Evolutionary conservation across 2,113 vertebrate genomes (phyloP).

Genomic region (Taurulus bubalis): DNA sequence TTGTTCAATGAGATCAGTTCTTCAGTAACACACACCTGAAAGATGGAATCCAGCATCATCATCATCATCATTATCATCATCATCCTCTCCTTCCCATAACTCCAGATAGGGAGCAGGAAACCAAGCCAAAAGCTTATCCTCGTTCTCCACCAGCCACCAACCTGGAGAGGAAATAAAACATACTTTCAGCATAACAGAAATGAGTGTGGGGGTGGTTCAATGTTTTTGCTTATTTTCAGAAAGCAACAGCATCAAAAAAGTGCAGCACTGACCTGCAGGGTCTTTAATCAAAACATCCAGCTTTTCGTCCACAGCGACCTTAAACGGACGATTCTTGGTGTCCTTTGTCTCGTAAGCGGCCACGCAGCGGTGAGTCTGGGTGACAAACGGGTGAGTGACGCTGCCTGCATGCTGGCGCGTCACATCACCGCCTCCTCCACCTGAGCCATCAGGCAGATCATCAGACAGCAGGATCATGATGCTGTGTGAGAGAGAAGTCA

Average conservation of each 20-base stretch:
- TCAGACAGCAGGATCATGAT: conserved; percentile 88
- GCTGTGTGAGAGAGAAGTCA: conserved; percentile 70
- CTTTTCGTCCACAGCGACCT: conserved; percentile 77
- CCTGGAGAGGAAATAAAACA: conserved; percentile 77
- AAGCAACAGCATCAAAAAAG: background rate
- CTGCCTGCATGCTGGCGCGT: background rate
- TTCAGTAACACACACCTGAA: conserved; percentile 36
- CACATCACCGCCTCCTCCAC: conserved; percentile 13
- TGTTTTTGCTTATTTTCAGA: background rate
- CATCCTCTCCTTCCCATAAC: conserved; percentile 68
- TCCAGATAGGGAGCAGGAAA: conserved; percentile 94
- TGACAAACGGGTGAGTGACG: conserved; percentile 81
- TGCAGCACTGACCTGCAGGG: conserved; percentile 80
- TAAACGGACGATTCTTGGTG: conserved; percentile 85
- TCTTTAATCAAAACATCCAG: conserved; percentile 92
- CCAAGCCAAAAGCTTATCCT: conserved; percentile 89
- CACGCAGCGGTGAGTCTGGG: conserved; percentile 86
- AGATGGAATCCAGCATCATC: conserved; percentile 27
- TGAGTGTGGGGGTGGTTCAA: accelerated
- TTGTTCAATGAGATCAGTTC: background rate
- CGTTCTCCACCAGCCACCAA: conserved; percentile 95
- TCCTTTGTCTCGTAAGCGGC: conserved; percentile 90
- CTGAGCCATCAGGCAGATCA: conserved; percentile 32
- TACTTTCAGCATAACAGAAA: background rate
- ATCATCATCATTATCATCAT: conserved; percentile 9